Evolutionary conservation across 2,797 vertebrate genomes (phyloP).

Genomic region (Pyrocephalus nanus): DNA sequence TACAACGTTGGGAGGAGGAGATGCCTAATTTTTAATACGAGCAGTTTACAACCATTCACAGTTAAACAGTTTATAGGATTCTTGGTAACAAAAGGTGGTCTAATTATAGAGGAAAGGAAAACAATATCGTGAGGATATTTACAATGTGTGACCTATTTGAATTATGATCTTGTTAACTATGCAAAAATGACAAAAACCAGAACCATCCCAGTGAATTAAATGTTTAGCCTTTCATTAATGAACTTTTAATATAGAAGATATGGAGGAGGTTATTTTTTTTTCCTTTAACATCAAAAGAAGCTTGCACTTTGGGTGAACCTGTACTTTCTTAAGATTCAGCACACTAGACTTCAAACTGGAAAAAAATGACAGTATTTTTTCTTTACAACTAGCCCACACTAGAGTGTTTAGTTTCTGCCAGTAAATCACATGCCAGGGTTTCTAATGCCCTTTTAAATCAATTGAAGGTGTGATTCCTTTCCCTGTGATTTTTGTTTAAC

Average conservation of each 20-base stretch:
- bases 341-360: constrained; percentile 44
- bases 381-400: constrained; percentile 66
- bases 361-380: constrained; percentile 68
- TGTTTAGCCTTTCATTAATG: constrained; percentile 73
- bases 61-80: constrained; percentile 75
- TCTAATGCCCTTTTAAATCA: constrained; percentile 57
- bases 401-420: constrained; percentile 66
- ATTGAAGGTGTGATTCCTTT: constrained; percentile 70
- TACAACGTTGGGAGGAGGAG: constrained; percentile 9
- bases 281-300: constrained; percentile 71
- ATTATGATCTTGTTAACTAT: constrained; percentile 77
- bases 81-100: constrained; percentile 74
- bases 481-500: constrained; percentile 64
- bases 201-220: constrained; percentile 71
- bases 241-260: constrained; percentile 62
- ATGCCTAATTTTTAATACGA: constrained; percentile 72
- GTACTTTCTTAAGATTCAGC: constrained; percentile 65
- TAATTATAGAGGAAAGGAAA: constrained; percentile 73
- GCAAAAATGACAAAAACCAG: constrained; percentile 78
- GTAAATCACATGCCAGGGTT: constrained; percentile 64
- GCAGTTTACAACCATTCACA: constrained; percentile 72
- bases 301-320: constrained; percentile 72
- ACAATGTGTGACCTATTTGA: constrained; percentile 76
- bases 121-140: constrained; percentile 74
- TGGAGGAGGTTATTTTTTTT: constrained; percentile 61